These are phyloP conservation scores for Corythornis cristatus DNA, from an alignment of 2,113 vertebrate genomes.

Conservation along the genomic window DNA sequence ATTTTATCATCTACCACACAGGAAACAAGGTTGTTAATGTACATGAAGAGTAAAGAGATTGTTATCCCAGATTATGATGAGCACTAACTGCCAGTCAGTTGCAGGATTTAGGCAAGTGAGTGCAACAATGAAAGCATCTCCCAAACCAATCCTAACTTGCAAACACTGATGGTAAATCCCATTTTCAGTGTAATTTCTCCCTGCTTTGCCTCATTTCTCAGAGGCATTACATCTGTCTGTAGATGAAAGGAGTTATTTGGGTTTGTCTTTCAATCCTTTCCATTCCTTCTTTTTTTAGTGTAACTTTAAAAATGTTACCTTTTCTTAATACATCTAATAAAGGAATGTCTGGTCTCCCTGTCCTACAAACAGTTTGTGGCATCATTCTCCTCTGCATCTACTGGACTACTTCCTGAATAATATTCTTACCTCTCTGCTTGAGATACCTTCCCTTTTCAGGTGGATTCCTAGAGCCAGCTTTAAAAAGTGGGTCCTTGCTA, in stretches of 20 bases:
- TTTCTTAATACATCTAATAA: not conserved
- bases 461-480: not conserved
- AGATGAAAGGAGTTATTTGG: not conserved
- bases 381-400: not conserved
- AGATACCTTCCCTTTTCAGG: not conserved
- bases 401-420: not conserved
- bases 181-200: not conserved
- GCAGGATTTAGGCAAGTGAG: not conserved
- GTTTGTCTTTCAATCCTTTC: not conserved
- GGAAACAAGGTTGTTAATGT: not conserved
- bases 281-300: not conserved
- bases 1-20: not conserved
- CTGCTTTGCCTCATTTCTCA: not conserved
- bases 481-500: not conserved
- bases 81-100: not conserved
- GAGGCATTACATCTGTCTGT: not conserved
- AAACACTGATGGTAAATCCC: not conserved
- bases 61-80: not conserved
- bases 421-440: not conserved
- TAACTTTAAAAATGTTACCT: not conserved
- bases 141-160: not conserved
- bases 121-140: not conserved
- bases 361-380: not conserved
- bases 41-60: not conserved
- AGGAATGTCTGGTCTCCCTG: not conserved